Conservation (phyloP, 2,888 invertebrate species). For the Drosophila anceps region DNA sequence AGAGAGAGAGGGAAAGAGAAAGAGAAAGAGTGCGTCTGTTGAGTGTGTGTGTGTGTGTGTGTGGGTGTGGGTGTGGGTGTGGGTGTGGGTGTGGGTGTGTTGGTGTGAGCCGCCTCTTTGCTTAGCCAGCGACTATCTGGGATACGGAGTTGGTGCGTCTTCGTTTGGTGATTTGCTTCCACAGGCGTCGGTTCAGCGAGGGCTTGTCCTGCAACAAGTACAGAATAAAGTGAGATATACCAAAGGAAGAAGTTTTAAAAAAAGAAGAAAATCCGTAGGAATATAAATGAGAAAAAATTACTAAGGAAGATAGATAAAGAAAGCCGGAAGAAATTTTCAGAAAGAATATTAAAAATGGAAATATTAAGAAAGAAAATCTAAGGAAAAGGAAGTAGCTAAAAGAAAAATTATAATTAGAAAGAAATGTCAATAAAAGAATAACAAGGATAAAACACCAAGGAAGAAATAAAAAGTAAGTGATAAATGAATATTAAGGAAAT, state of each 20-base stretch:
- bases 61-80: slow-evolving; percentile 11
- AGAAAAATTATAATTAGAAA: background rate
- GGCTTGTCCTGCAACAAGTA: slow-evolving; percentile 88
- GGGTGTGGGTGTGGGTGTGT: slow-evolving; percentile 11
- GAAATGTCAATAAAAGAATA: background rate
- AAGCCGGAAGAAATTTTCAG: background rate
- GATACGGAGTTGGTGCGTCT: slow-evolving; percentile 87
- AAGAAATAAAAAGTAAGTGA: too few species aligned
- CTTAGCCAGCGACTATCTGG: slow-evolving; percentile 84
- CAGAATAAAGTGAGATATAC: background rate
- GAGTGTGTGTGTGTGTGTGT: slow-evolving; percentile 10
- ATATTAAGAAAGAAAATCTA: background rate
- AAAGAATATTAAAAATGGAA: too few species aligned
- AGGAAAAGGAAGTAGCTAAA: too few species aligned
- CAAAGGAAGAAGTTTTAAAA: background rate
- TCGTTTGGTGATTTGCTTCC: slow-evolving; percentile 92
- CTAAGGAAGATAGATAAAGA: background rate
- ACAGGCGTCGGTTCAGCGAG: slow-evolving; percentile 91
- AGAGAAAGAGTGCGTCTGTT: background rate
- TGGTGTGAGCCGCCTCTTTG: background rate
- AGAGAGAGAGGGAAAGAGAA: background rate
- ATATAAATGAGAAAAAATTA: background rate
- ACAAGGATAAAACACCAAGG: too few species aligned
- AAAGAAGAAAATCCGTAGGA: background rate
- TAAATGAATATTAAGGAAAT: too few species aligned